Evolutionary conservation across 1,140 invertebrate species (phyloP).

Genomic region (Magallana gigas): DNA sequence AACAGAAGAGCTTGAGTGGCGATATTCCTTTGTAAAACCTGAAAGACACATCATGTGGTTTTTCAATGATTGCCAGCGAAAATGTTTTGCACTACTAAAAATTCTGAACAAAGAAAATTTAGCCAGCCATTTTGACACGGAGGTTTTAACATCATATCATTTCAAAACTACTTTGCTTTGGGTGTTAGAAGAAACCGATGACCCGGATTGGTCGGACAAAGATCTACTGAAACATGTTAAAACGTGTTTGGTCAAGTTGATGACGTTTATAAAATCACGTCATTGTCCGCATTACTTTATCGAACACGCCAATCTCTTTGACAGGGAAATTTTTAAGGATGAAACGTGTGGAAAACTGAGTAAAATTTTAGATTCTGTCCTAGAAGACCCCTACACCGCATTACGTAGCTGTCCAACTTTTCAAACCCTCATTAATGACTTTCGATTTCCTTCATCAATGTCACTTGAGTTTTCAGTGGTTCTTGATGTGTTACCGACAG

Average conservation of each 20-base stretch:
- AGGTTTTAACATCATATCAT: slow-evolving; percentile 18
- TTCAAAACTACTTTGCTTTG: slow-evolving; percentile 12
- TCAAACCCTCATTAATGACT: background rate
- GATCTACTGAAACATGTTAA: background rate
- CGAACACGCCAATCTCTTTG: background rate
- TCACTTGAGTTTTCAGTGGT: background rate
- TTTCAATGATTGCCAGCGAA: background rate
- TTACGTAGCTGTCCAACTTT: background rate
- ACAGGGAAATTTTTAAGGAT: background rate
- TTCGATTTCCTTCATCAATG: background rate
- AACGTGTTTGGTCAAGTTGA: background rate
- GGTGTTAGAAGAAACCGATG: background rate
- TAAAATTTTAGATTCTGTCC: background rate
- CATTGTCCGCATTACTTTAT: slow-evolving; percentile 30
- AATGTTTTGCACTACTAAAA: background rate
- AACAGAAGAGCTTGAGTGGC: background rate
- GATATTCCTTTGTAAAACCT: background rate
- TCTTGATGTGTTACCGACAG: background rate
- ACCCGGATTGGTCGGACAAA: background rate
- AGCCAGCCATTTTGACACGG: background rate
- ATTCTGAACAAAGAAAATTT: slow-evolving; percentile 1
- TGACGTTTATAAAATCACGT: background rate
- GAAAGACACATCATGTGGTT: background rate
- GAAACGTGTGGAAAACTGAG: background rate
- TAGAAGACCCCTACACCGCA: background rate